Percentiles rank a stretch among this genome's conserved stretches.
Evolutionary conservation across 2,113 vertebrate genomes (phyloP).

Genomic region (Nycticorax nycticorax): DNA sequence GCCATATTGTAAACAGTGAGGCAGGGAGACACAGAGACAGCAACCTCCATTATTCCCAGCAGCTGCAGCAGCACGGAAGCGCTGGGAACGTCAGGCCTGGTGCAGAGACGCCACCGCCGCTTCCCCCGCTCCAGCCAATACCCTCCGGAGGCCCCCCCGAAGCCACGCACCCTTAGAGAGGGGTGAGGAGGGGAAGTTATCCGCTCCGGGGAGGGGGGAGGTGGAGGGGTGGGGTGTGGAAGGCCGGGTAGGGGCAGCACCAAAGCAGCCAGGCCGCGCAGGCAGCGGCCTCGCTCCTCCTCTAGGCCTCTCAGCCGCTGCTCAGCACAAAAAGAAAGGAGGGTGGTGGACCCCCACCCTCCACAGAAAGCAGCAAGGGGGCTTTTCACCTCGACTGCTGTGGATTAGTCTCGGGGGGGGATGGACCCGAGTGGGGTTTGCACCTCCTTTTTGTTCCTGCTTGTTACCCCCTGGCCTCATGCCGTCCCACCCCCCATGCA

Average conservation of each 20-base stretch:
- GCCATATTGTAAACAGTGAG: constrained; percentile 93
- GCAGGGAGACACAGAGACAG: constrained; percentile 71
- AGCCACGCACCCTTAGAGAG: neutral
- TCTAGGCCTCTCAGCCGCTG: neutral
- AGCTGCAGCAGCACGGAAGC: constrained; percentile 60
- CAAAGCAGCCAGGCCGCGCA: neutral
- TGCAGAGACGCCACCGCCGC: neutral
- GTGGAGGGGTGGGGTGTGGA: too few relatives aligned
- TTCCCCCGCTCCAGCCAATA: neutral
- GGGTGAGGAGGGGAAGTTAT: neutral
- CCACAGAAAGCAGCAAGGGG: neutral
- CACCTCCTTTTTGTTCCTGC: constrained; percentile 8
- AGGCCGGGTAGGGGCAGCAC: neutral
- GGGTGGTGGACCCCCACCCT: neutral
- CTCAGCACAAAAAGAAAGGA: constrained; percentile 43
- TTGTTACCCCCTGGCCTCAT: neutral
- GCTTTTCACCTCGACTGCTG: neutral
- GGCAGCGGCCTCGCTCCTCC: constrained; percentile 32
- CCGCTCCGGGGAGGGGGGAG: neutral
- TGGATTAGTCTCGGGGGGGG: neutral
- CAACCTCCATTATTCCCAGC: constrained; percentile 74
- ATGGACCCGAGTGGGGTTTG: neutral
- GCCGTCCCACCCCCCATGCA: neutral
- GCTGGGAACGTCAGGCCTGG: constrained; percentile 57
- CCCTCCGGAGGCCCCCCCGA: neutral